Evolutionary conservation across 2,888 invertebrate genomes (phyloP), one percentile per base, ranked within the genome.

Genomic region (Pegoplata infirma): DNA sequence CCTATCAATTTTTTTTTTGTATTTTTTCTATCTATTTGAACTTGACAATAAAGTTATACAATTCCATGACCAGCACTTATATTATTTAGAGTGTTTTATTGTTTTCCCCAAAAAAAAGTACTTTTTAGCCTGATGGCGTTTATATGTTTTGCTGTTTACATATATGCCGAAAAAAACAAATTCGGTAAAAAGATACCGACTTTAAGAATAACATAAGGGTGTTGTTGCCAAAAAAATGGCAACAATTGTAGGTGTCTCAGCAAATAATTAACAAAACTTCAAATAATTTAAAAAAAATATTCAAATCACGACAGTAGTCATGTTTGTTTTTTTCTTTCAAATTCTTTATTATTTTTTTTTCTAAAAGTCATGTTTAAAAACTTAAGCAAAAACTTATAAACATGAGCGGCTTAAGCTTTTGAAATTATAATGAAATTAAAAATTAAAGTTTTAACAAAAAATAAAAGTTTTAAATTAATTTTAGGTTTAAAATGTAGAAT

Each of bases 281-380:
- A 19, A 47, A n/a, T 25, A 5, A 63, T 53, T 17, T 49, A 21
- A 53, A n/a, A 40, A 28, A 74, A 59, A 46, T 68, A 78, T 78
- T 78, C 74, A 74, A 78, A 78, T 74, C 78, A 78, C 78, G 74
- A 74, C 78, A 74, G 74, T 69, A 78, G 78, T 71, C 74, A 78
- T 69, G 77, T 73, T 75, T 63, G 28, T 55, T 66, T 25, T 10
- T 44, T 44, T 25, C 1, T 49, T 21, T n/a, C 21, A 36, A 21
- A n/a, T n/a, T n/a, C 2, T 51, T 51, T 51, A 5, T 16, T 53
- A 51, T 12, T 67, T 53, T 61, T 55, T 56, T 67, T 69, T 63
- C 46, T 28, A 23, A 68, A 69, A 59, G 19, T 73, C 77, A 64
- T 73, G 68, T 73, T 73, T 49, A 36, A 40, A n/a, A 53, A 47